Conservation (phyloP, 92 coral and sea anemone genomes). For the Zoanthus sansibaricus region DNA sequence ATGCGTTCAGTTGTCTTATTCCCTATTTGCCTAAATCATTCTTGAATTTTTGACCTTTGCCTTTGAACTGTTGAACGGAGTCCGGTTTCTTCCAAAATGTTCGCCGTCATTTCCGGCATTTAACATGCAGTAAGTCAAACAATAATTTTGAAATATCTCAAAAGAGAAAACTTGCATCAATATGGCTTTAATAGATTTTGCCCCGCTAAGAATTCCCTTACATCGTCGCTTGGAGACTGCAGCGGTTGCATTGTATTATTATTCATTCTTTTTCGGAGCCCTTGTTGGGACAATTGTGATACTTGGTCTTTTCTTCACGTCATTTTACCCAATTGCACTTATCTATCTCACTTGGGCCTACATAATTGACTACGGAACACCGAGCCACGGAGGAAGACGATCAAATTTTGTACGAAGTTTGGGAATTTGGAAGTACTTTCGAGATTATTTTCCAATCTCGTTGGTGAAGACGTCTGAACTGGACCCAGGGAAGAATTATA, state of each 20-base stretch:
- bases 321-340: conserved; percentile 87
- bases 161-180: background rate
- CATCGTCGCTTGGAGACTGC: conserved; percentile 98
- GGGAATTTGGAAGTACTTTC: conserved; percentile 79
- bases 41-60: no score
- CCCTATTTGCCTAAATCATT: no score
- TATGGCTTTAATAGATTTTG: conserved; percentile 91
- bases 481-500: conserved; percentile 84
- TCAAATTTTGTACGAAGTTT: conserved; percentile 81
- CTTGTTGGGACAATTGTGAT: conserved; percentile 80
- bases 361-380: conserved; percentile 90
- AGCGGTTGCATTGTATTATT: conserved; percentile 90
- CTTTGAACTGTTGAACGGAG: no score
- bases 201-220: conserved; percentile 92
- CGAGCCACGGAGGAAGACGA: conserved; percentile 97
- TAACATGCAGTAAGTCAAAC: no score
- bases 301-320: conserved; percentile 88
- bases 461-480: conserved; percentile 91
- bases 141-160: no score
- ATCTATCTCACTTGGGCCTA: conserved; percentile 94
- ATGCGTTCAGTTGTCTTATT: no score
- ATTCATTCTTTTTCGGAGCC: conserved; percentile 94
- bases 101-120: no score
- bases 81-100: no score
- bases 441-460: conserved; percentile 93